Evolutionary conservation across 2,797 vertebrate genomes (phyloP).

Genomic region (Macropus fuliginosus): DNA sequence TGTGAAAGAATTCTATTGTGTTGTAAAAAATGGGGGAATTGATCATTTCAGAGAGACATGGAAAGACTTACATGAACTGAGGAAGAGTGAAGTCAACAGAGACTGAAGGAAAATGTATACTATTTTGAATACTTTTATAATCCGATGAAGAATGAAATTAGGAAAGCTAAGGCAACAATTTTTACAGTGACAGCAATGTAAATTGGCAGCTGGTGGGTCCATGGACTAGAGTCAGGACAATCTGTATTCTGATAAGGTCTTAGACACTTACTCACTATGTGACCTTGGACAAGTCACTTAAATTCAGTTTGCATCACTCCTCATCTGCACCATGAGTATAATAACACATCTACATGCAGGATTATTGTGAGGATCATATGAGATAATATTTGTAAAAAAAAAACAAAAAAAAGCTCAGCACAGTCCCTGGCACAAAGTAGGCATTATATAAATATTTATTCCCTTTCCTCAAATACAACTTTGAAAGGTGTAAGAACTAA

Average conservation of each 20-base stretch:
- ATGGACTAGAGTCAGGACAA: background rate
- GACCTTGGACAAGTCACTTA: background rate
- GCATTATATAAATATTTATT: background rate
- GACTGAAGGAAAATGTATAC: background rate
- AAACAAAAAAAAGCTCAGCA: background rate
- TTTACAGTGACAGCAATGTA: background rate
- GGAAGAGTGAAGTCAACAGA: background rate
- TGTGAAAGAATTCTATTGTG: background rate
- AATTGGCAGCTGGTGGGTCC: too few relatives aligned
- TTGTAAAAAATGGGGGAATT: background rate
- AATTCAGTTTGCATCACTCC: background rate
- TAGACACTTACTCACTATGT: background rate
- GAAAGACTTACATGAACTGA: background rate
- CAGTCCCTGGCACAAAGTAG: background rate
- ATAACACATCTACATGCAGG: background rate
- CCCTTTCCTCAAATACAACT: background rate
- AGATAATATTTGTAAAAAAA: background rate
- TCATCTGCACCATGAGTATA: background rate
- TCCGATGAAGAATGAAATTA: background rate
- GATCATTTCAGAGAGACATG: background rate
- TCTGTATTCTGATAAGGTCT: background rate
- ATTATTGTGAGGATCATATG: background rate
- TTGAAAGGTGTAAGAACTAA: background rate
- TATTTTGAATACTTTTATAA: background rate
- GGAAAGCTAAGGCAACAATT: background rate